A percentile compares a stretch with the other conserved stretches of the same genome.
phyloP scores from a whole-genome alignment of 2,113 vertebrate genomes.

The Cromileptes altivelis region DNA sequence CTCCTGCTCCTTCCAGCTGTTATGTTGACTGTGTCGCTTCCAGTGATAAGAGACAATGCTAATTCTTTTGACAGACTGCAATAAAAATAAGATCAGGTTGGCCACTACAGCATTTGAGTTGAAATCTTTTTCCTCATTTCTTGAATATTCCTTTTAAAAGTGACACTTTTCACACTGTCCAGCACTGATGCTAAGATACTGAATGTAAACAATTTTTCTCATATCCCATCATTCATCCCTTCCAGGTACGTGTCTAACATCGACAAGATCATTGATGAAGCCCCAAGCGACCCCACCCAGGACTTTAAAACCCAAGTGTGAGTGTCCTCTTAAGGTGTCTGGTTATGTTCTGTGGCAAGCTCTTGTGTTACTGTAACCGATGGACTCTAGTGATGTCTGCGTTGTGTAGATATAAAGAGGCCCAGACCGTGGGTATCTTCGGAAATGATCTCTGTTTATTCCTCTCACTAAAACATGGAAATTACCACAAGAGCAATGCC shows the following conservation, averaged over 20 bases:
- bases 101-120: background rate
- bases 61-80: background rate
- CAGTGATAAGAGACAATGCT: background rate
- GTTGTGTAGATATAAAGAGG: no score
- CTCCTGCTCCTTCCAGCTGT: background rate
- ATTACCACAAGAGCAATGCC: no score
- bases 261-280: slow-evolving; percentile 95
- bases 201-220: slow-evolving; percentile 11
- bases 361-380: slow-evolving; percentile 1
- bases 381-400: no score
- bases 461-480: no score
- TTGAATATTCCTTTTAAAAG: background rate
- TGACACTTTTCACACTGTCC: background rate
- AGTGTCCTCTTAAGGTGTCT: slow-evolving; percentile 69
- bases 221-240: background rate
- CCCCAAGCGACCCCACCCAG: slow-evolving; percentile 94
- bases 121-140: background rate
- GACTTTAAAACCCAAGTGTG: slow-evolving; percentile 99
- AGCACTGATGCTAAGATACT: background rate
- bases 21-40: background rate
- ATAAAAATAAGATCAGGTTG: background rate
- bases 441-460: no score
- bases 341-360: background rate
- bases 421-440: no score
- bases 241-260: slow-evolving; percentile 95